Evolutionary conservation across 1,140 invertebrate genomes (phyloP).

Genomic region (Parasteatoda tepidariorum): DNA sequence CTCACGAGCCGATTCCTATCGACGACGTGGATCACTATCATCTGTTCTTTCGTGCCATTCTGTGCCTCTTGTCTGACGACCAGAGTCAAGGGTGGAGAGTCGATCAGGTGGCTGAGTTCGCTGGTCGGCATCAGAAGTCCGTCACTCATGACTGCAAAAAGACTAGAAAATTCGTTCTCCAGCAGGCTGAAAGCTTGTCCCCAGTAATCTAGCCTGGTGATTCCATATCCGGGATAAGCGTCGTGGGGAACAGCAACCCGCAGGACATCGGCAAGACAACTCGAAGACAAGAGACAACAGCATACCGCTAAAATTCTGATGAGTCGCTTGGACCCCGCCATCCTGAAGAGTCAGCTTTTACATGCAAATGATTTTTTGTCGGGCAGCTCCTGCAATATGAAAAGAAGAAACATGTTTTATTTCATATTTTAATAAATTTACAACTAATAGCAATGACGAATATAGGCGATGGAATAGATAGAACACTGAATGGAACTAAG

Average conservation of each 20-base stretch:
- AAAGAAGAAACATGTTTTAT: not conserved
- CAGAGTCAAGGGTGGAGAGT: slow-evolving; percentile 82
- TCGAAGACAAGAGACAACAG: not conserved
- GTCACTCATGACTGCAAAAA: slow-evolving; percentile 85
- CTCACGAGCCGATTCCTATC: slow-evolving; percentile 82
- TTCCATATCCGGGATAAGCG: slow-evolving; percentile 84
- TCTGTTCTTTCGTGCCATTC: slow-evolving; percentile 82
- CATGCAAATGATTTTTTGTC: not conserved
- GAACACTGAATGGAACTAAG: too few relatives aligned
- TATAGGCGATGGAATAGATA: too few relatives aligned
- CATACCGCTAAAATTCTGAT: not conserved
- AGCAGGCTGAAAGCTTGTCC: slow-evolving; percentile 66
- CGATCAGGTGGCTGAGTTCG: slow-evolving; percentile 82
- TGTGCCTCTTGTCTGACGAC: slow-evolving; percentile 83
- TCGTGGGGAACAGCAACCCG: slow-evolving; percentile 75
- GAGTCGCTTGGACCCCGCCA: not conserved
- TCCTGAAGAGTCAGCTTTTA: not conserved
- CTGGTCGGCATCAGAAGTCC: slow-evolving; percentile 90
- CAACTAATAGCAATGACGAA: too few relatives aligned
- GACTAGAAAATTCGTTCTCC: slow-evolving; percentile 59
- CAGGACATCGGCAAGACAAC: slow-evolving; percentile 2
- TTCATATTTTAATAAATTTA: not conserved
- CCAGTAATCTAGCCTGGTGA: slow-evolving; percentile 77
- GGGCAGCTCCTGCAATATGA: not conserved
- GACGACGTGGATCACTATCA: slow-evolving; percentile 83